Percentiles rank a stretch among this genome's conserved stretches.
These are phyloP conservation scores for Platyscapa corneri DNA, from an alignment of 1,140 invertebrate genomes.

Conservation along the genomic window DNA sequence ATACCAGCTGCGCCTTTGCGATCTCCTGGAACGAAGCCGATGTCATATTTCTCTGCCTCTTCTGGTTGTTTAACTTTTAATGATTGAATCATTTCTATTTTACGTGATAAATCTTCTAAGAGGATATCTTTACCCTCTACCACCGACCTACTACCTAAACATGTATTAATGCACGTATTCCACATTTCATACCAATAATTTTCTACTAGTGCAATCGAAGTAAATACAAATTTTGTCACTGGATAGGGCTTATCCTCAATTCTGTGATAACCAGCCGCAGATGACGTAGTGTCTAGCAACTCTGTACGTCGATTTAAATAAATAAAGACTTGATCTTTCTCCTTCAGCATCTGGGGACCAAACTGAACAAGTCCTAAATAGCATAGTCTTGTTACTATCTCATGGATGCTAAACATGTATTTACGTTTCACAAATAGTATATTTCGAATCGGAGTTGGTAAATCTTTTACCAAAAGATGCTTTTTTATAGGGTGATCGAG, in stretches of 20 bases:
- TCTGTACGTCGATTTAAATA: slow-evolving; percentile 80
- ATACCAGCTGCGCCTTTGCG: slow-evolving; percentile 82
- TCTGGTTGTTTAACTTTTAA: slow-evolving; percentile 66
- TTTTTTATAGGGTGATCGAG: slow-evolving; percentile 81
- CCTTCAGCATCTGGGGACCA: slow-evolving; percentile 79
- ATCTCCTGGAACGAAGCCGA: slow-evolving; percentile 82
- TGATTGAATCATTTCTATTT: slow-evolving; percentile 74
- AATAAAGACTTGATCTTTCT: slow-evolving; percentile 83
- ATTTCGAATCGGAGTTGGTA: slow-evolving; percentile 74
- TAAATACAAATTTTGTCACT: slow-evolving; percentile 76
- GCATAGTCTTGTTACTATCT: slow-evolving; percentile 76
- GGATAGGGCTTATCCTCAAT: slow-evolving; percentile 78
- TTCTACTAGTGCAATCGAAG: slow-evolving; percentile 75
- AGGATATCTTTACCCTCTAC: slow-evolving; percentile 74
- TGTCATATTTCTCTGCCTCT: slow-evolving; percentile 73
- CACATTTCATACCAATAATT: slow-evolving; percentile 86
- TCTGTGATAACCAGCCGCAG: slow-evolving; percentile 78
- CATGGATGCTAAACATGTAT: slow-evolving; percentile 80
- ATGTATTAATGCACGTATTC: slow-evolving; percentile 80
- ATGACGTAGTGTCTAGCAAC: slow-evolving; percentile 81
- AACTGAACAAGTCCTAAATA: slow-evolving; percentile 84
- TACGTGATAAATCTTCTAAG: slow-evolving; percentile 74
- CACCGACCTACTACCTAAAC: slow-evolving; percentile 75
- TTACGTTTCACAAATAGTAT: slow-evolving; percentile 77
- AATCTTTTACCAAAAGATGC: slow-evolving; percentile 78